Conservation (phyloP, 2,888 invertebrate genomes). For the Thera britannica region DNA sequence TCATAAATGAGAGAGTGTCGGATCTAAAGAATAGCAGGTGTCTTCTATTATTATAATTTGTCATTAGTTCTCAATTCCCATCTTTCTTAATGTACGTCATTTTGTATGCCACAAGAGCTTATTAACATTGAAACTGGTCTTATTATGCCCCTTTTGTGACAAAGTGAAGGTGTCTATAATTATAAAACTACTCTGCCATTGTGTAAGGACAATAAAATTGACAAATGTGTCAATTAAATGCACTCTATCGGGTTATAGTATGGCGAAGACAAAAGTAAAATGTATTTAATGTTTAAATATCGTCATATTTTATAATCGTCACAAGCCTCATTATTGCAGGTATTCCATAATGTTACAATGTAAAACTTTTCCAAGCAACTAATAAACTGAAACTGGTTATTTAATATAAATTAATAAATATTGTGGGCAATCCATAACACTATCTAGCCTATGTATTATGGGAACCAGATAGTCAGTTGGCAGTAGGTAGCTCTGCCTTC, state of each 20-base stretch:
- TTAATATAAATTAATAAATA: no score
- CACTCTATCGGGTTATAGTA: slow-evolving; percentile 31
- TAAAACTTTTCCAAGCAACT: neutral
- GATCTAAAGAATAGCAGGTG: slow-evolving; percentile 85
- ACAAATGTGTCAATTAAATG: slow-evolving; percentile 51
- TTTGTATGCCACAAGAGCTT: slow-evolving; percentile 60
- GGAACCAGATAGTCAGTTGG: no score
- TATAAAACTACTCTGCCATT: slow-evolving; percentile 41
- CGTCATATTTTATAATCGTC: neutral
- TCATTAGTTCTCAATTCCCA: slow-evolving; percentile 70
- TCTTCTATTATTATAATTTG: slow-evolving; percentile 81
- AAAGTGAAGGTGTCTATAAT: slow-evolving; percentile 54
- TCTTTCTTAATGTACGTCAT: slow-evolving; percentile 68
- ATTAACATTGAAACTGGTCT: slow-evolving; percentile 59
- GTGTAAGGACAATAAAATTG: slow-evolving; percentile 41
- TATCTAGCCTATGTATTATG: no score
- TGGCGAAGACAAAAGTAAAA: neutral
- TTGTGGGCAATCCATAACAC: no score
- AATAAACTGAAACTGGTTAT: no score
- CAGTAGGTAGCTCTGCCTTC: no score
- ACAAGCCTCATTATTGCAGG: slow-evolving; percentile 5
- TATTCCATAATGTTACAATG: neutral
- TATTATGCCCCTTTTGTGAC: slow-evolving; percentile 52
- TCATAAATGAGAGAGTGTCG: slow-evolving; percentile 84
- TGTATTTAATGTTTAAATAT: slow-evolving; percentile 1